Evolutionary conservation across 2,113 vertebrate genomes (phyloP).

Genomic region (Todiramphus saurophagus): DNA sequence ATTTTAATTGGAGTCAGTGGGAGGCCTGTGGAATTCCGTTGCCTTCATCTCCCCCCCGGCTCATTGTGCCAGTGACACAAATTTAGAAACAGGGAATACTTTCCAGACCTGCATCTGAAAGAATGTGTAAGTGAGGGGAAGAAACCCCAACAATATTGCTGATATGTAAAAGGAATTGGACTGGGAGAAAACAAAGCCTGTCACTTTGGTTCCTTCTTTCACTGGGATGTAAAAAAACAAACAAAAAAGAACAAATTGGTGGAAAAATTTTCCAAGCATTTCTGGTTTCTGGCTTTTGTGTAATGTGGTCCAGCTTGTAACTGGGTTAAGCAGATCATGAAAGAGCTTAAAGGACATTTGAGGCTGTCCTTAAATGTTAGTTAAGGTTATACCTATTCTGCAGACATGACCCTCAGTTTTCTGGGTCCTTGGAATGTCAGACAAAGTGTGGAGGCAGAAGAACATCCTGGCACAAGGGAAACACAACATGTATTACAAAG

Average conservation of each 20-base stretch:
- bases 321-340: neutral
- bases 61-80: neutral
- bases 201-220: neutral
- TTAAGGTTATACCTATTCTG: neutral
- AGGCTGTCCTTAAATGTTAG: neutral
- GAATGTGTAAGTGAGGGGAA: neutral
- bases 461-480: neutral
- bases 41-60: neutral
- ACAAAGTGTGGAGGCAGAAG: neutral
- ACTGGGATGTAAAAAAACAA: neutral
- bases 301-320: neutral
- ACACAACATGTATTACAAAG: neutral
- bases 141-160: accelerated
- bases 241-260: neutral
- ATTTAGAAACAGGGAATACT: slow-evolving; percentile 7
- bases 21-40: slow-evolving; percentile 10
- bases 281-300: neutral
- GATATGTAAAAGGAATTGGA: neutral
- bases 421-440: neutral
- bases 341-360: neutral
- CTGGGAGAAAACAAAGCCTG: neutral
- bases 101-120: neutral
- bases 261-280: neutral
- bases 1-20: slow-evolving; percentile 66
- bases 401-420: neutral